Evolutionary conservation across 2,888 invertebrate genomes (phyloP), one percentile per base, ranked within the genome.

Genomic region (Acleris cristana): DNA sequence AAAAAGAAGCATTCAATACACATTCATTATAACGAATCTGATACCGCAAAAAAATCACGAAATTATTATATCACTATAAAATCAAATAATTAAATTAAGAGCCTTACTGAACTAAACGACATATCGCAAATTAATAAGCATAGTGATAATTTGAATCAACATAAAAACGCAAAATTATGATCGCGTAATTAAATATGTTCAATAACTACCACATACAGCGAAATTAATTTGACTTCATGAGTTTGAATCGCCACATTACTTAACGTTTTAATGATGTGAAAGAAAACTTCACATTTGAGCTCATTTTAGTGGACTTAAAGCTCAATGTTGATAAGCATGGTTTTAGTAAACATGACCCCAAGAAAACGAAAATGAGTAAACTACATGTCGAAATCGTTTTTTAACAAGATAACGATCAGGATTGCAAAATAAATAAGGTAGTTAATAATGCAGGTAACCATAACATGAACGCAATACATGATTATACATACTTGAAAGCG

Each of bases 161-260:
- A 44, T 63, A 67, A 67, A 58, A 58, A 63, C 30, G 18, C 26
- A 30, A 63, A 54, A 45, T 53, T 54, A 63, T 49, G 58, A 58
- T 18, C 52, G 23, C 62, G 63, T 67, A 67, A 67, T 67, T 63
- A 63, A 58, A 63, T 63, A 67, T 49, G 56, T 52, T 16, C 67
- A 62, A 67, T 67, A 67, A 67, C 48, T 26, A 54, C 67, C 67
- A 67, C 67, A 58, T 63, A 54, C 67, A 53, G 67, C 34, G 62
- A 58, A 67, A 67, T 63, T 67, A 67, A 67, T 67, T 58, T 53
- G 58, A 63, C 67, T 63, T 63, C 67, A 58, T 63, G 67, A 63
- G 53, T 58, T 54, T 49, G 57, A 67, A 67, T 63, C 53, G 40
- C 48, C 62, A 26, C 63, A 67, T 67, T 58, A 63, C 57, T 67